Evolutionary conservation across 2,888 invertebrate genomes (phyloP), one percentile per base, ranked within the genome.

Genomic region (Amiota mariae): DNA sequence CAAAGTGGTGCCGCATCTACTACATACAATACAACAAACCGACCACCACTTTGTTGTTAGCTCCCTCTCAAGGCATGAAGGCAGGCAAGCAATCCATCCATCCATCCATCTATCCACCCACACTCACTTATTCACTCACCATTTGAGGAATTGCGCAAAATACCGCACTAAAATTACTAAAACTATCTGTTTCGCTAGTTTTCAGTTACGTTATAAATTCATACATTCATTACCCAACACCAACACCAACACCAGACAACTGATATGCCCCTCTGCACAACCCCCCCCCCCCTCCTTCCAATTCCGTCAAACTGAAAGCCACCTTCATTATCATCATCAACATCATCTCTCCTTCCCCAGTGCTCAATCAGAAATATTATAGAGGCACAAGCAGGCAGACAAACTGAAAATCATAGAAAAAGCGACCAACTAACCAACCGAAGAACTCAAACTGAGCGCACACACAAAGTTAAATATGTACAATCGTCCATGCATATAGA

Each of bases 161-260:
- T 67, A 54, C 64, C 54, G 49, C 72, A 72, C 78, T 74, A 78
- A 79, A 81, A 79, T 78, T 78, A 81, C 82, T 81, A 86, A 87
- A 86, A 86, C 84, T 86, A 86, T 85, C 85, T 87, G 84, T 82
- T 85, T 84, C 84, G 81, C 81, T 82, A 76, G 79, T 79, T 87
- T 85, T 79, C 81, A 81, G 79, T 87, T 86, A 84, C 82, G 86
- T 81, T 85, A 85, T 86, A 87, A 85, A 85, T 86, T 85, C 85
- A 85, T 85, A 87, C 85, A 87, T 85, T 87, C 85, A 86, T 87
- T 85, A 86, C 82, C 85, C 18, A 24, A 47, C 4, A 24, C 13
- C 56, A 20, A 11, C 59, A 47, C 71, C 12, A n/a, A 11, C 8
- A 13, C 18, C 15, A 11, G 1, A 36, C 36, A 36, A 36, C 36